phyloP scores from a whole-genome alignment of 2,888 invertebrate genomes.

The Aproaerema taeniolella region DNA sequence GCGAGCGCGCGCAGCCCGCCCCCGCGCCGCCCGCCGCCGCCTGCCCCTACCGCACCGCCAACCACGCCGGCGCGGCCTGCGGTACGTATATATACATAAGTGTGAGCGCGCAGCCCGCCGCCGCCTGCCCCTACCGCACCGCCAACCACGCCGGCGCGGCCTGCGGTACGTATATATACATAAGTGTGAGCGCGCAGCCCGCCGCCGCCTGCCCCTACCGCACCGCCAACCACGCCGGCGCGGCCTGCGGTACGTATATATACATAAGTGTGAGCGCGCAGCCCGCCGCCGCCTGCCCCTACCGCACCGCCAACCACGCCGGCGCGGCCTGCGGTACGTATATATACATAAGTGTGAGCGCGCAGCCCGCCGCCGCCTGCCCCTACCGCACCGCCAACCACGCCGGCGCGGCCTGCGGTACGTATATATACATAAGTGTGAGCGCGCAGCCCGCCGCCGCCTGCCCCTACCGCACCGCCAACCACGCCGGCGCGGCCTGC shows the following conservation, averaged over 20 bases:
- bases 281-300: conserved; percentile 46
- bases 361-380: conserved; percentile 30
- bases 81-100: conserved; percentile 61
- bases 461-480: conserved; percentile 71
- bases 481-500: conserved; percentile 77
- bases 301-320: conserved; percentile 75
- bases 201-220: conserved; percentile 62
- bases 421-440: no score
- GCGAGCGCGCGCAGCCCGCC: conserved; percentile 70
- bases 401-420: conserved; percentile 78
- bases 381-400: conserved; percentile 75
- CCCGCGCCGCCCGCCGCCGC: conserved; percentile 38
- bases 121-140: conserved; percentile 65
- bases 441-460: conserved; percentile 30
- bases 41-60: conserved; percentile 71
- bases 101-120: conserved; percentile 27
- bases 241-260: conserved; percentile 68
- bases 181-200: conserved; percentile 27
- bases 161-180: conserved; percentile 65
- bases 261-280: no score
- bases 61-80: conserved; percentile 77
- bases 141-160: conserved; percentile 77
- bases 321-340: conserved; percentile 76
- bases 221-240: conserved; percentile 75
- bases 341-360: no score